Base-by-base conservation (phyloP, 2,113 vertebrate species). In the Cavia porcellus region DNA sequence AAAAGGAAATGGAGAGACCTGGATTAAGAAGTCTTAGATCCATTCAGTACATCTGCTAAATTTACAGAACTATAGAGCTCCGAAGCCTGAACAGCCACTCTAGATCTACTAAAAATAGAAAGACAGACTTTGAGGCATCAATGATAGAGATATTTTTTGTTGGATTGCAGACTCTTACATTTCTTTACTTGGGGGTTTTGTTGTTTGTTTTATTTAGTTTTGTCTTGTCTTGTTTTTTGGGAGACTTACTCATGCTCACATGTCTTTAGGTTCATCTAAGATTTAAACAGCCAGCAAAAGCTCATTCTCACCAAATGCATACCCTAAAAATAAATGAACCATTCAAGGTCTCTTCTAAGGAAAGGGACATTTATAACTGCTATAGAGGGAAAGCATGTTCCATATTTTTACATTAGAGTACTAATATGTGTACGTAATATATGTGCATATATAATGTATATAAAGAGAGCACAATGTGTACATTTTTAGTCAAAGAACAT, bases 321-420 rank as follows among this genome's bases (percentile, higher is more conserved):
- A 61, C 28, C 45, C 55, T 87, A 92, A 86, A 89, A 12, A 47
- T 90, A 92, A 77, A 20, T 59, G 42, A 81, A 80, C 38, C 52
- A 55, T 7, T 89, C 32, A 45, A 57, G 17, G 15, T 82, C 32
- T 45, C 25, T 70, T 17, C 50, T 47, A 35, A 85, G 66, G 59
- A 92, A 74, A 61, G n/a, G 11, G 45, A 59, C 42, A 89, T 6
- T 93, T 38, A 50, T 22, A 86, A 64, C 28, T 89, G 8, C 28
- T 91, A 17, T 10, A 93, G 87, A 87, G 45, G 89, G 86, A 90
- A 95, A 95, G 17, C 35, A 61, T 8, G 2, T 92, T 85, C 32
- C 10, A 4, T 13, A 14, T n/a, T 72, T 64, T 79, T 83, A 86
- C 13, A 61, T 9, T 47, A 92, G 89, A 68, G 38, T 70, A 96